phyloP scores from a whole-genome alignment of 2,113 vertebrate species.

The Geococcyx californianus region DNA sequence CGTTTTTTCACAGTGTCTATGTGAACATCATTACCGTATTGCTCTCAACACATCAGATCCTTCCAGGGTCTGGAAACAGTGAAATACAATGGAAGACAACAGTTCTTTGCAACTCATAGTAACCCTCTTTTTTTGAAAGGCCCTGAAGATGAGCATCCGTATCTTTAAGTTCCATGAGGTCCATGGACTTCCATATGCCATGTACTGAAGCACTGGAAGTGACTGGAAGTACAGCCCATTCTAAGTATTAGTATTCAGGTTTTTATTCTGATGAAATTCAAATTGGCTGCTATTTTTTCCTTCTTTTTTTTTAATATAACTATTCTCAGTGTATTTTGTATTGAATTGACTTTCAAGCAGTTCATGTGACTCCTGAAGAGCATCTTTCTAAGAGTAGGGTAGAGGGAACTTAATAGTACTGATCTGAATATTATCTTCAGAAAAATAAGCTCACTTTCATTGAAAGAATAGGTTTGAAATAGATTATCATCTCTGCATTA shows the following conservation, averaged over 20 bases:
- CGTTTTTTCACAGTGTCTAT: slow-evolving; percentile 13
- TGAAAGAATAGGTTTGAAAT: slow-evolving; percentile 5
- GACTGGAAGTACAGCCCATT: background rate
- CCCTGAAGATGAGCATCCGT: background rate
- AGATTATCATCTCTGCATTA: no score
- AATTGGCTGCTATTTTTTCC: background rate
- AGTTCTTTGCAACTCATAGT: background rate
- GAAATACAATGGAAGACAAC: background rate
- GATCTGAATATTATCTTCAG: background rate
- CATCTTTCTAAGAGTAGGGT: background rate
- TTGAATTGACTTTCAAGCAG: slow-evolving; percentile 44
- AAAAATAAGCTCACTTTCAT: background rate
- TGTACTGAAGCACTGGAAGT: background rate
- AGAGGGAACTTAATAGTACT: background rate
- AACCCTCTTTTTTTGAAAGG: slow-evolving; percentile 3
- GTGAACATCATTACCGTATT: slow-evolving; percentile 38
- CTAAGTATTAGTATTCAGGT: background rate
- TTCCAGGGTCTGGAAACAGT: background rate
- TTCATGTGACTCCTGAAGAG: slow-evolving; percentile 5
- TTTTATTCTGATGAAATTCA: slow-evolving; percentile 8
- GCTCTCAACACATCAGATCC: slow-evolving; percentile 17
- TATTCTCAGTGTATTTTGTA: background rate
- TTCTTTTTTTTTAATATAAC: background rate
- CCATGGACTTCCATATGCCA: background rate
- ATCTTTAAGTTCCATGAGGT: background rate